These are phyloP conservation scores for Ptyas mucosa DNA, from an alignment of 2,113 vertebrate genomes.

Conservation along the genomic window DNA sequence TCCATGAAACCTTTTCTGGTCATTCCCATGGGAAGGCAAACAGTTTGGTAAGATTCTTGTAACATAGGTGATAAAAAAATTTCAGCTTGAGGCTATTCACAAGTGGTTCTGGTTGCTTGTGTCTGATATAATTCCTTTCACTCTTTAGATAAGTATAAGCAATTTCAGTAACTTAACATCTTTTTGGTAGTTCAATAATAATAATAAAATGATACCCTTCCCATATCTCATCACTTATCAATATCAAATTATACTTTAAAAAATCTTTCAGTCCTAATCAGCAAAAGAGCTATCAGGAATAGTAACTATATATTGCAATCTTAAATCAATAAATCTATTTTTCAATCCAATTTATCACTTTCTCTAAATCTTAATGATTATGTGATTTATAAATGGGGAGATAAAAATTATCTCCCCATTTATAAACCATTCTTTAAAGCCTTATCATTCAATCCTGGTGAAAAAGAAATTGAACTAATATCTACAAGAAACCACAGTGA, in stretches of 20 bases:
- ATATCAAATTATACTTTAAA: background rate
- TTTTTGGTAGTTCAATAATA: background rate
- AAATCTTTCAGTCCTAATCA: background rate
- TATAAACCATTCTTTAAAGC: background rate
- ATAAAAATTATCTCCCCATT: background rate
- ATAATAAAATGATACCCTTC: background rate
- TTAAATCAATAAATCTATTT: background rate
- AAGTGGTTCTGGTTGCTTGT: background rate
- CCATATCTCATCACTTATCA: background rate
- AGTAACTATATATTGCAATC: background rate
- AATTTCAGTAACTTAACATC: background rate
- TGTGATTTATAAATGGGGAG: too few relatives aligned
- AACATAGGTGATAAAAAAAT: background rate
- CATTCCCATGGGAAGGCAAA: background rate
- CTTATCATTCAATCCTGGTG: background rate
- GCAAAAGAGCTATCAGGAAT: background rate
- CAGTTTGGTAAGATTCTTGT: background rate
- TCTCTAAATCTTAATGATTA: background rate
- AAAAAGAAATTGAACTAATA: background rate
- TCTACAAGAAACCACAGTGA: background rate
- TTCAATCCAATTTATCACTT: background rate
- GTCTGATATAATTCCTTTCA: background rate
- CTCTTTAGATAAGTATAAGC: background rate
- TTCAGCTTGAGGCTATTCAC: background rate
- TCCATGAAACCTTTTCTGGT: background rate